Evolutionary conservation across 2,113 vertebrate species (phyloP), one percentile per base, ranked within the genome.

Genomic region (Psammodynastes pulverulentus): DNA sequence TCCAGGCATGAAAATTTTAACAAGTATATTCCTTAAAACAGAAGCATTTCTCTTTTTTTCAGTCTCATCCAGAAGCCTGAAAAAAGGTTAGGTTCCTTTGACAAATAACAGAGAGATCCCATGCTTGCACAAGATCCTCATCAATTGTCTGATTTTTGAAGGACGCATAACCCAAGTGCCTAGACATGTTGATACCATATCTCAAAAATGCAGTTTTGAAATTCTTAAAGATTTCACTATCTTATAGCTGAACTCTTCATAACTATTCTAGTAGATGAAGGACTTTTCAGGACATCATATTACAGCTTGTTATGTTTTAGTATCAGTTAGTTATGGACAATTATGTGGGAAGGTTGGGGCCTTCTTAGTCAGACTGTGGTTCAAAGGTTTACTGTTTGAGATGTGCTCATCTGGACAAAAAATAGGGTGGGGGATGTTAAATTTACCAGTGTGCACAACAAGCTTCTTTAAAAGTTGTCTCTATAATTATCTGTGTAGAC

Each of bases 401-500:
- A 79, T 89, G 56, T 24, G 93, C 86, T 94, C 39, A 24, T 86
- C 94, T 93, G 67, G 49, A 96, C 93, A 88, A 89, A 62, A 79
- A 45, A 89, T 90, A 90, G 84, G 24, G 86, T n/a, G 88, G 88
- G 93, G 93, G 89, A 87, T 93, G 93, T 92, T 94, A 93, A 94
- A 93, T 12, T 94, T 88, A 85, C 26, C 89, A 86, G 0, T 53
- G 92, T 93, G 94, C 87, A 92, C 72, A 95, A 84, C 9, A 87
- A 95, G 95, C 43, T 86, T 96, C 95, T 92, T 95, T 90, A 94
- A 95, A 95, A 95, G 87, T 54, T 94, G 54, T 86, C 49, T 62
- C 93, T 95, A 94, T 96, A 96, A 96, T 96, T 96, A 97, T 92
- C 94, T 93, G 43, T 91, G 91, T 87, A 94, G 91, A 95, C 84